phyloP scores from a whole-genome alignment of 2,113 vertebrate genomes.

The Megalops atlanticus region DNA sequence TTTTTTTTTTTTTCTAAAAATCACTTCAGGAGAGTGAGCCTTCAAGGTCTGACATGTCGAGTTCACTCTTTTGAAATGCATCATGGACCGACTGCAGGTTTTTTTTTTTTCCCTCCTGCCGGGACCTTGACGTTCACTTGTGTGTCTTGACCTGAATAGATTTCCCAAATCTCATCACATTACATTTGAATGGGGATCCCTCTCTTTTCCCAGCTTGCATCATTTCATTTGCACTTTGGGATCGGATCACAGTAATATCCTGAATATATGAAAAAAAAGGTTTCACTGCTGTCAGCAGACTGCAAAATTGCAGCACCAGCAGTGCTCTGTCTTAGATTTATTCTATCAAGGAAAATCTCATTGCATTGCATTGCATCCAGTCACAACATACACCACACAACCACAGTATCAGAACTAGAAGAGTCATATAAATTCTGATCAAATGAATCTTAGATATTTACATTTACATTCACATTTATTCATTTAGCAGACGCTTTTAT shows the following conservation, averaged over 20 bases:
- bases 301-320: slow-evolving; percentile 43
- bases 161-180: neutral
- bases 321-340: slow-evolving; percentile 24
- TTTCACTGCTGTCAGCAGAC: slow-evolving; percentile 43
- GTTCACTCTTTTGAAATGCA: neutral
- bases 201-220: slow-evolving; percentile 19
- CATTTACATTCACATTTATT: too few relatives aligned
- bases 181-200: neutral
- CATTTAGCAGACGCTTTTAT: too few relatives aligned
- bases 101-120: neutral
- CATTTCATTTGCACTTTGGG: slow-evolving; percentile 30
- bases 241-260: neutral
- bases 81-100: slow-evolving; percentile 10
- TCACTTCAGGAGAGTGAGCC: neutral
- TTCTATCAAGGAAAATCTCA: slow-evolving; percentile 15
- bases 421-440: neutral
- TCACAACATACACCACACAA: neutral
- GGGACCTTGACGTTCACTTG: too few relatives aligned
- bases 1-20: neutral
- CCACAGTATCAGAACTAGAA: neutral
- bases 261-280: slow-evolving; percentile 18
- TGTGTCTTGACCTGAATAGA: too few relatives aligned
- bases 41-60: neutral
- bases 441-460: too few relatives aligned
- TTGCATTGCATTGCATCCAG: neutral